Base-by-base conservation (phyloP, 2,888 invertebrate genomes). In the Bombylius discolor region DNA sequence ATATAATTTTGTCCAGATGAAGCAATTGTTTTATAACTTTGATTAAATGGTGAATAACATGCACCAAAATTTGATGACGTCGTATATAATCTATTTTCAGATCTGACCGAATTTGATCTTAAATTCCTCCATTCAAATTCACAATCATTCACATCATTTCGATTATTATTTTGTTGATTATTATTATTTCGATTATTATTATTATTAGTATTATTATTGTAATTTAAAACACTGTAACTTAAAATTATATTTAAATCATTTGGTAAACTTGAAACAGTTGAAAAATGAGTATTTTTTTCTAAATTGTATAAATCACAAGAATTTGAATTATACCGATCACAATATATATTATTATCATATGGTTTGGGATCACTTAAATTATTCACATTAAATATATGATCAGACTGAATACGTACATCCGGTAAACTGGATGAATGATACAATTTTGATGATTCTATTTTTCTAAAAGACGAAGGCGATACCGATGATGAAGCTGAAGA, bases 161-260 rank as follows among this genome's bases (percentile, higher is more conserved):
- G 23, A 23, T 23, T 23, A 23, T 23, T 23, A 23, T 23, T 23
- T 23, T 23, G 23, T 23, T 23, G 49, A 50, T 42, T 39, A 44
- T 23, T 12, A 13, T 8, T 48, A 31, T 32, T 32, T n/a, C 13
- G 12, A 46, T 34, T 14, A 47, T 14, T 46, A 51, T 39, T 5
- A 51, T 42, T 47, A 32, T 42, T 33, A 51, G 39, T 33, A 46
- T 48, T 59, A 51, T 68, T 56, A 53, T 51, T 51, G 53, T 54
- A 51, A 48, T 73, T 73, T 62, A 67, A 66, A 70, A 32, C 70
- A 70, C 60, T 73, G 72, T 63, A 74, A 75, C 65, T 57, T 77
- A 76, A 61, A 75, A 79, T 79, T 64, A 84, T 77, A 76, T 84
- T 81, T 60, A 85, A 76, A 67, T 83, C 81, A 66, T 82, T 82